Conservation (phyloP, 1,140 invertebrate species). For the Trichonephila inaurata region DNA sequence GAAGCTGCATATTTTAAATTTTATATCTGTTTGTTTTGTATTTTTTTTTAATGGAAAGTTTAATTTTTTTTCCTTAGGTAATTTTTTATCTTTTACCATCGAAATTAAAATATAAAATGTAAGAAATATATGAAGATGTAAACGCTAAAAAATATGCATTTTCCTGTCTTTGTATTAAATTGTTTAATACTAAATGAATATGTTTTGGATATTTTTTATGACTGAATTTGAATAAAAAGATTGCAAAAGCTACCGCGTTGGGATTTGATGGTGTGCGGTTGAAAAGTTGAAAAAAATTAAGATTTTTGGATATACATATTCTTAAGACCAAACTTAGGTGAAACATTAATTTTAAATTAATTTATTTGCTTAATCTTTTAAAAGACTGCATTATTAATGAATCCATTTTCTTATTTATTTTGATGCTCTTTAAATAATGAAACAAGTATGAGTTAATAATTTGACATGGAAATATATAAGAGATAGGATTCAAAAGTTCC, state of each 20-base stretch:
- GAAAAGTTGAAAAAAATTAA: neutral
- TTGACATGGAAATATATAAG: no score
- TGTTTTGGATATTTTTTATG: neutral
- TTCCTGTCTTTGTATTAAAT: neutral
- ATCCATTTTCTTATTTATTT: no score
- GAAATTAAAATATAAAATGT: neutral
- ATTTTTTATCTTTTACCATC: neutral
- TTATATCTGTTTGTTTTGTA: neutral
- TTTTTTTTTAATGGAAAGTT: neutral
- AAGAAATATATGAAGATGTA: neutral
- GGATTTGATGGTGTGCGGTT: neutral
- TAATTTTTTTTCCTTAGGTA: neutral
- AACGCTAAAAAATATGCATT: neutral
- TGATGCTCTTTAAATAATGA: no score
- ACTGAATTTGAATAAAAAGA: neutral
- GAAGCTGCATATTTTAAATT: neutral
- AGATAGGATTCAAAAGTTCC: no score
- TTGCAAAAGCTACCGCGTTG: neutral
- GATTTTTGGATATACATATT: neutral
- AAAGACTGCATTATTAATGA: no score
- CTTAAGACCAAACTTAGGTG: no score
- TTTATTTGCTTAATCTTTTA: no score
- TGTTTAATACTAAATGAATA: slow-evolving; percentile 5
- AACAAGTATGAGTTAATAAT: no score
- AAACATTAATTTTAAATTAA: no score